Evolutionary conservation across 2,113 vertebrate species (phyloP), one percentile per base, ranked within the genome.

Genomic region (Recurvirostra avosetta): DNA sequence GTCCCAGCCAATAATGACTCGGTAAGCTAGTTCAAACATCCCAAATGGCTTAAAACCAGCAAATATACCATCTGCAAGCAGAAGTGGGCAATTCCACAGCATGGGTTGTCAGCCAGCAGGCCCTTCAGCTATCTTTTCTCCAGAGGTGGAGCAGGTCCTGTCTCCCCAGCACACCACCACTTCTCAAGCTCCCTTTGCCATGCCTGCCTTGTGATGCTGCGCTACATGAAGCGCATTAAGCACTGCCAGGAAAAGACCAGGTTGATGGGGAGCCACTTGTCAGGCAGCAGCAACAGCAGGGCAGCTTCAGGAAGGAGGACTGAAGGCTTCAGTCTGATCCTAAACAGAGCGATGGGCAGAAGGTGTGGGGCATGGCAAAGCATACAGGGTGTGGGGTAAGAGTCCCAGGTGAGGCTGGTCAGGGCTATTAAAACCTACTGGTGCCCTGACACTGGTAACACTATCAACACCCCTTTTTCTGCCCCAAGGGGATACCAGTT

Each of bases 211-310:
- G 15, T 12, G 26, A 25, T 30, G 50, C 56, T 59, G 45, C 1
- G 1, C 52, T 12, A 30, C 58, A 6, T 0, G 3, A 32, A 72
- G 17, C 13, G 11, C 3, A 0, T 8, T 36, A 26, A 71, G 53
- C 3, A 13, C 41, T 14, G 13, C 41, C 41, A 43, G 38, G 45
- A 58, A 52, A 58, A 82, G 14, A n/a, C 11, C 43, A 53, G 38
- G 59, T 3, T 27, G 59, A 41, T 18, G 22, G 22, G 17, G 9
- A 83, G 9, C 10, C 34, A 15, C 47, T 32, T 50, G 14, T 22
- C 15, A 71, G 40, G 36, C 32, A 74, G 49, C 41, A 86, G 41
- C 32, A 52, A 58, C n/a, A 55, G 21, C 27, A 49, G 25, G 22
- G 12, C n/a, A 32, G 27, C 56, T 75, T 12, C n/a, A 43, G 5